Evolutionary conservation across 2,113 vertebrate species (phyloP), one percentile per base, ranked within the genome.

Genomic region (Halichoerus grypus): DNA sequence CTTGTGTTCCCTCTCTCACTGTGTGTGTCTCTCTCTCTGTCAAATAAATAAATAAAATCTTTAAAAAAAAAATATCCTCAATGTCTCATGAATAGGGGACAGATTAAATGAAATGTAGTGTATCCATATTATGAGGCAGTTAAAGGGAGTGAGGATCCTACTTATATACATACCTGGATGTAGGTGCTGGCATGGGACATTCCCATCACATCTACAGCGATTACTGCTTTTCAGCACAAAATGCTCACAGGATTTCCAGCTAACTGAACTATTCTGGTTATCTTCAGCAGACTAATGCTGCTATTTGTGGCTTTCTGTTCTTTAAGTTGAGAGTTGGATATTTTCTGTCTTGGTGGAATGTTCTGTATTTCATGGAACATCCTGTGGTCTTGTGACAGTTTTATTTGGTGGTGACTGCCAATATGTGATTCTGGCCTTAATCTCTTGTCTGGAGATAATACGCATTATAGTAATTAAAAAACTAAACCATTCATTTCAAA

Each of bases 361-460:
- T 93, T 81, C 80, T 79, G 13, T 86, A 11, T 88, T 69, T 72
- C 3, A 10, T 49, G 39, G 42, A 12, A 65, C 2, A 24, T 84
- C 2, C 22, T 81, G 24, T 83, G 22, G 33, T 81, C 22, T 57
- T 57, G 3, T 42, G 89, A 80, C 49, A 36, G 12, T 67, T 36
- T 79, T 59, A n/a, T 24, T 81, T 81, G 53, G 15, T 69, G 55
- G 8, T 77, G 53, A 82, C 83, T 71, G 26, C 55, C 63, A 53
- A 9, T 88, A 51, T 42, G 10, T 13, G 21, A 57, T 33, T 88
- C 22, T 10, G 42, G 19, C 12, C 33, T 72, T 71, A 84, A 88
- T 61, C 39, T 83, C 22, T 92, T 71, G 8, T 71, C n/a, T 92
- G 63, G 69, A 94, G 88, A 88, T 80, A 81, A 57, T 80, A 81